Conservation (phyloP, 2,797 vertebrate genomes). For the Takifugu rubripes region DNA sequence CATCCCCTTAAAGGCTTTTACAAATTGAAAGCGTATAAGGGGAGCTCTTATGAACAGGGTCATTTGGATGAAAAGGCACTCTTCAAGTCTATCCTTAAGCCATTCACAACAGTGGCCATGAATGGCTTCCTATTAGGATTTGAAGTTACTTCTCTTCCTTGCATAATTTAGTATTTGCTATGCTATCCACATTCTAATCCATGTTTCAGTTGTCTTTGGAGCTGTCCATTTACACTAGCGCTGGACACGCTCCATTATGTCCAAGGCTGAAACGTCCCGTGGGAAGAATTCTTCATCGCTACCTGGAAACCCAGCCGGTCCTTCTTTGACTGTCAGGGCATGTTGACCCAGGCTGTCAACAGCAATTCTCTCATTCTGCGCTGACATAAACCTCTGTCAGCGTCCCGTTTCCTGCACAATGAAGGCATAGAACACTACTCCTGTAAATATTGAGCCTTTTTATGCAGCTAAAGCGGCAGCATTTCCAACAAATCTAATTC, state of each 20-base stretch:
- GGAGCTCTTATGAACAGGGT: no score
- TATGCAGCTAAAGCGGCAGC: neutral
- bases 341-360: slow-evolving; percentile 38
- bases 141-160: neutral
- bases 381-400: slow-evolving; percentile 53
- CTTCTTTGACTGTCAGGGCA: slow-evolving; percentile 45
- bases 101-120: neutral
- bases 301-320: slow-evolving; percentile 43
- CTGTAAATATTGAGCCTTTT: slow-evolving; percentile 24
- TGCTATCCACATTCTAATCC: slow-evolving; percentile 38
- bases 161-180: slow-evolving; percentile 27
- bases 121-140: neutral
- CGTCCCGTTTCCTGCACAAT: slow-evolving; percentile 46
- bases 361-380: slow-evolving; percentile 49
- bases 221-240: slow-evolving; percentile 49
- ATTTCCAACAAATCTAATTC: neutral
- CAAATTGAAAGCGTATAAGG: no score
- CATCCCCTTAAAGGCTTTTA: no score
- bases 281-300: slow-evolving; percentile 56
- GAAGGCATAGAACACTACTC: slow-evolving; percentile 15
- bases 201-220: slow-evolving; percentile 40
- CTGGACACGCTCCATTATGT: slow-evolving; percentile 58
- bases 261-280: slow-evolving; percentile 53
- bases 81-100: no score
- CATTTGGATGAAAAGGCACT: no score